A percentile compares a stretch with the other conserved stretches of the same genome.
Conservation (phyloP, 2,113 vertebrate species). For the Ctenomys sociabilis region DNA sequence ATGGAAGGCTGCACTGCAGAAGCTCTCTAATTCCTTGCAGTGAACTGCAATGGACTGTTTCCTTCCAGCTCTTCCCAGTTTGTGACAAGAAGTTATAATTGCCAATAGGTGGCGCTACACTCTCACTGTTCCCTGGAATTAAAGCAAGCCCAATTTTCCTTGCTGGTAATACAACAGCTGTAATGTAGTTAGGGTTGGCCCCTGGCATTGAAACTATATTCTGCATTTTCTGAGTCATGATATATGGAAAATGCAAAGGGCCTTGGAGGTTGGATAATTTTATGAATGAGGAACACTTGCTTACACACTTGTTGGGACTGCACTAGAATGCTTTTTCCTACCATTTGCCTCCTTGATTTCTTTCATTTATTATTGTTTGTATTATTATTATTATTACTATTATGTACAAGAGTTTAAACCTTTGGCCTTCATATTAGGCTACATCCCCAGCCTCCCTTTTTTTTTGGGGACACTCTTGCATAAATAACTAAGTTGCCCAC, state of each 20-base stretch:
- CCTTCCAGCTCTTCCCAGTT: background rate
- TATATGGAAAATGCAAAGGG: background rate
- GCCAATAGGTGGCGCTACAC: constrained; percentile 83
- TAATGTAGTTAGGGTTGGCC: background rate
- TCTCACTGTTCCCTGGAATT: constrained; percentile 50
- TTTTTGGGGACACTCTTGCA: background rate
- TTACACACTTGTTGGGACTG: background rate
- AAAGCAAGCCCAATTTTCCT: background rate
- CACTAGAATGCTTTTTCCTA: background rate
- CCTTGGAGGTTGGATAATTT: constrained; percentile 5
- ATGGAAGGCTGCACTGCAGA: background rate
- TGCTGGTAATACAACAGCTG: background rate
- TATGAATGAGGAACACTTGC: background rate
- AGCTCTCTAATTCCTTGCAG: background rate
- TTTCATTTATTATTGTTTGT: too few relatives aligned
- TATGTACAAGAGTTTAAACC: background rate
- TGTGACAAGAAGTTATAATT: background rate
- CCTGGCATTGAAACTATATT: background rate
- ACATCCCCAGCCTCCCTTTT: background rate
- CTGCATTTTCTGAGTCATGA: background rate
- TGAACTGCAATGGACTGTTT: background rate
- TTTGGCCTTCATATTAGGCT: background rate
- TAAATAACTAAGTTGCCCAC: background rate
- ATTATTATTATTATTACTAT: background rate
- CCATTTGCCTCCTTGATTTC: background rate